Conservation (phyloP, 2,113 vertebrate species). For the Corythornis vintsioides region DNA sequence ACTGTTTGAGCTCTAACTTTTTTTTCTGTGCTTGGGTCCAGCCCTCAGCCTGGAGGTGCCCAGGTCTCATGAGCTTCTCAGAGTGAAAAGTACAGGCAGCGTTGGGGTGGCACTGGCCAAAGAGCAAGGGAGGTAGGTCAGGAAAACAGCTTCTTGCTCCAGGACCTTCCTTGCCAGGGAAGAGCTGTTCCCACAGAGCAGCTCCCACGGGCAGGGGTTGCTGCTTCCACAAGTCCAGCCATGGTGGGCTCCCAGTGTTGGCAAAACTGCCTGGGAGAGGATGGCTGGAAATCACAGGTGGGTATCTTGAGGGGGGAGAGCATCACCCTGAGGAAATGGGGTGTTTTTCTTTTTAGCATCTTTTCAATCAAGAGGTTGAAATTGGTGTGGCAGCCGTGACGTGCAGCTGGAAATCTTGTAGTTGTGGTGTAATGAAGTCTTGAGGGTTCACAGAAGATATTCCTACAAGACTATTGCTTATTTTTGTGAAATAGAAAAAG, state of each 20-base stretch:
- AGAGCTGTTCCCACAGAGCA: rapidly evolving
- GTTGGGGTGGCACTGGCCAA: neutral
- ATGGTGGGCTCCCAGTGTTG: rapidly evolving
- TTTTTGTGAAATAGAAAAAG: neutral
- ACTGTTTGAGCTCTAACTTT: rapidly evolving
- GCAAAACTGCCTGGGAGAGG: rapidly evolving
- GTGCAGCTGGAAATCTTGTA: neutral
- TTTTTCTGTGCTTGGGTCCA: neutral
- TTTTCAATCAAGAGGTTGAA: neutral
- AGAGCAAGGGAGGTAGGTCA: rapidly evolving
- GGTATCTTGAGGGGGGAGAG: rapidly evolving
- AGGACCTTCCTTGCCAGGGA: neutral
- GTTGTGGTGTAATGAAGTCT: neutral
- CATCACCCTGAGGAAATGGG: rapidly evolving
- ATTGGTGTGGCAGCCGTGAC: neutral
- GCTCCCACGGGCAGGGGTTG: rapidly evolving
- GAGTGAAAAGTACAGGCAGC: rapidly evolving
- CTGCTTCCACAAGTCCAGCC: rapidly evolving
- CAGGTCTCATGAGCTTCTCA: rapidly evolving
- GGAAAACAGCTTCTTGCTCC: rapidly evolving
- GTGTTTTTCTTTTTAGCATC: neutral
- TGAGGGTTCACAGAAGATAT: neutral
- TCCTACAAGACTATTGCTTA: neutral
- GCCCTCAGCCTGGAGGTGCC: neutral
- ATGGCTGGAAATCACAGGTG: rapidly evolving